Percentiles rank a stretch among this genome's conserved stretches.
Evolutionary conservation across 2,797 vertebrate species (phyloP).

Genomic region (Hozukius guyotensis): DNA sequence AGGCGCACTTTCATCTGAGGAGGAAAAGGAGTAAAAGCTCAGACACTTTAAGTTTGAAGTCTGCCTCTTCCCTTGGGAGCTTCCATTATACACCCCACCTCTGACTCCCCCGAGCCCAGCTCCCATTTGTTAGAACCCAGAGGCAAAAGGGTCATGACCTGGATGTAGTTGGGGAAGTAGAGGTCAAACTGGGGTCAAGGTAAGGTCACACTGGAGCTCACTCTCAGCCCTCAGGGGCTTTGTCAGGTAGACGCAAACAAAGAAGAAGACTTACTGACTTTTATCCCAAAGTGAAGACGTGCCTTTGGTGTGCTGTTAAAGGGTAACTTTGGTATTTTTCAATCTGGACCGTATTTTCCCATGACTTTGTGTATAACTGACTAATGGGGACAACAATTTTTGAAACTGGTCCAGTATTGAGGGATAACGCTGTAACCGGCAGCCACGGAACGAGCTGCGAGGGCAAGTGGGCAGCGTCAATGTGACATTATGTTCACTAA

Average conservation of each 20-base stretch:
- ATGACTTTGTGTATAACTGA: background rate
- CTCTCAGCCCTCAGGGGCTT: constrained; percentile 22
- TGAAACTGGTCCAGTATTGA: background rate
- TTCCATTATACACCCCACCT: constrained; percentile 37
- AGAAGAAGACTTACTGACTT: constrained; percentile 1
- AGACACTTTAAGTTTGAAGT: constrained; percentile 32
- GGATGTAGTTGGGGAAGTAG: constrained; percentile 80
- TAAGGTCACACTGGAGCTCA: constrained; percentile 46
- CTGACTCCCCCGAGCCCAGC: constrained; percentile 4
- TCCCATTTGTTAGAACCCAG: constrained; percentile 56
- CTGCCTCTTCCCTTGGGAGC: constrained; percentile 45
- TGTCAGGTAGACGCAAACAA: constrained; percentile 46
- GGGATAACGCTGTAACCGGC: accelerated
- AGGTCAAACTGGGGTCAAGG: constrained; percentile 69
- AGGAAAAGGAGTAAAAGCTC: constrained; percentile 16
- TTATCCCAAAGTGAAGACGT: background rate
- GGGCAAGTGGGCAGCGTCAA: too few species aligned
- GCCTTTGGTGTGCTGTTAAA: background rate
- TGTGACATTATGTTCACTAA: too few species aligned
- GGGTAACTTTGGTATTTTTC: background rate
- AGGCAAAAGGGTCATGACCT: constrained; percentile 70
- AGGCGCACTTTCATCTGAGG: background rate
- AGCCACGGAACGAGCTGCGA: background rate
- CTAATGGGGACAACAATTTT: background rate
- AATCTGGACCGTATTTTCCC: background rate